Base-by-base conservation (phyloP, 2,888 invertebrate genomes). In the Nematopogon swammerdamellus region DNA sequence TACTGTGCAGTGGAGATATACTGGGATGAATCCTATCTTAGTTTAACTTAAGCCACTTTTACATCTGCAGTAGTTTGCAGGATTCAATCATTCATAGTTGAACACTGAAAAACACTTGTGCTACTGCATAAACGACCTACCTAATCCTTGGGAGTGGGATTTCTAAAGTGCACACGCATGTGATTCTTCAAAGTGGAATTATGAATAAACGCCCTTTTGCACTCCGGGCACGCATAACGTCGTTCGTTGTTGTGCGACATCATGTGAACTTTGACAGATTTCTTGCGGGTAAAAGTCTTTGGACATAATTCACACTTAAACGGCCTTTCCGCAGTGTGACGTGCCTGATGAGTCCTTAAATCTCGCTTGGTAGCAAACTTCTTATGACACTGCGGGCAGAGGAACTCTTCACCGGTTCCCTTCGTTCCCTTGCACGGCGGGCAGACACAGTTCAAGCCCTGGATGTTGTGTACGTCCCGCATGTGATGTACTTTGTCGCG, bases 201-300 rank as follows among this genome's bases (percentile, higher is more conserved):
- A 4, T 36, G 36, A 62, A 70, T 67, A 49, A 79, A 79, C 0
- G 68, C 66, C 58, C 76, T 76, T 44, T 72, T 67, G 56, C 77
- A 79, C 2, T 75, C 61, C 49, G 75, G 72, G 45, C 79, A 79
- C 20, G 76, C 72, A 50, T 64, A 76, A 14, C 65, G 57, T 43
- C 56, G 62, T 11, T 46, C 65, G 36, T 64, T 63, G 42, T 55
- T 73, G 56, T 79, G 79, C 0, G 65, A 53, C 46, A 65, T 65
- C 61, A 74, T 61, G 30, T 79, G 79, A 4, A 73, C 74, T 16
- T 66, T 72, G 2, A 79, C 45, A 0, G 71, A 70, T n/a, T 76
- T 56, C 0, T 54, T 51, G 17, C 61, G 60, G 11, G 11, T 14
- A 14, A 14, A 36, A 6, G 36, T 14, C n/a, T 36, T 36, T 14